Evolutionary conservation across 2,888 invertebrate species (phyloP).

Genomic region (Arenicola marina): DNA sequence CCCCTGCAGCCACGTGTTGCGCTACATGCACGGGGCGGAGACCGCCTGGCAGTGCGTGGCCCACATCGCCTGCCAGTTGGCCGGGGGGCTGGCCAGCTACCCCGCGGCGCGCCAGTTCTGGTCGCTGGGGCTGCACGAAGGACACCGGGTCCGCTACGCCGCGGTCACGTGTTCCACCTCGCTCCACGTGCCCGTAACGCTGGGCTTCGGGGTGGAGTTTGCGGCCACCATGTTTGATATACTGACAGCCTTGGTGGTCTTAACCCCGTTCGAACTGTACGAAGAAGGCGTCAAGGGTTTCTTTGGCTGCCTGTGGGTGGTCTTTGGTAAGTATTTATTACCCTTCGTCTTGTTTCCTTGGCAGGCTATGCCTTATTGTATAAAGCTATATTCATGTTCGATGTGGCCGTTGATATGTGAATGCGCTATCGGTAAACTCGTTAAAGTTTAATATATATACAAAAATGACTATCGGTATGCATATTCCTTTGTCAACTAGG

Average conservation of each 20-base stretch:
- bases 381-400: too few species aligned
- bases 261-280: not conserved
- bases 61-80: not conserved
- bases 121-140: not conserved
- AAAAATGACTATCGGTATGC: too few species aligned
- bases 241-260: not conserved
- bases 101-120: not conserved
- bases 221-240: not conserved
- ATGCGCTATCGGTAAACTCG: too few species aligned
- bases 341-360: too few species aligned
- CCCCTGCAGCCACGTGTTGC: not conserved
- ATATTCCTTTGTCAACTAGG: too few species aligned
- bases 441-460: too few species aligned
- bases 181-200: not conserved
- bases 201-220: conserved; percentile 1
- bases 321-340: not conserved
- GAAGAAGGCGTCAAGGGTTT: not conserved
- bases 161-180: not conserved
- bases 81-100: conserved; percentile 2
- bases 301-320: not conserved
- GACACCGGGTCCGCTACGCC: not conserved
- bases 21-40: not conserved
- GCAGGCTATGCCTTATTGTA: too few species aligned
- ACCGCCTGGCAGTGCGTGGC: not conserved
- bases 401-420: too few species aligned